Base-by-base conservation (phyloP, 2,797 vertebrate genomes). In the Melanotaenia nigrans region DNA sequence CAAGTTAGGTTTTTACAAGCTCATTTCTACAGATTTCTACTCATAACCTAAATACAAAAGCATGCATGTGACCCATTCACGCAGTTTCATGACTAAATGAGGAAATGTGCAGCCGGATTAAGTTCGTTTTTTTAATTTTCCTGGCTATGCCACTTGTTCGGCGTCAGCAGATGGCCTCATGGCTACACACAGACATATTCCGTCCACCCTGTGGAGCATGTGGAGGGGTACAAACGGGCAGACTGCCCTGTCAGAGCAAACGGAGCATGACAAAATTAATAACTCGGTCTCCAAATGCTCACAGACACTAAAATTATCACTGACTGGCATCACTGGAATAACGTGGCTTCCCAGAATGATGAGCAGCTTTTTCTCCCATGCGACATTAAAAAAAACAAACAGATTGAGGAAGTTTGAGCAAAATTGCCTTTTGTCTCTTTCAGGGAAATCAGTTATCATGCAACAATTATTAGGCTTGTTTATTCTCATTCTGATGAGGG, bases 161-260 rank as follows among this genome's bases (percentile, higher is more conserved):
- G 78, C 68, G 74, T 90, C 86, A 86, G 87, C 92, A 92, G 90
- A 93, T 93, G 91, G 90, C 65, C 75, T 59, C 79, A n/a, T 22
- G 85, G 90, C 83, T 71, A 76, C 81, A 77, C 30, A 80, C 75
- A 61, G 77, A 80, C 69, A 75, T 68, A 61, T 71, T 86, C 78
- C 54, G 16, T 61, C 53, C 82, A 78, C 70, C 75, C 82, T 68
- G 68, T 47, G 83, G 87, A 81, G 83, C 74, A 76, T 25, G 75
- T 73, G 82, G 66, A 65, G n/a, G 30, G 60, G 70, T 57, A 60
- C 64, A 68, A 78, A 61, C 40, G n/a, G 82, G 65, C 79, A 68
- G 60, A 18, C 53, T 75, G 76, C 49, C 81, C 60, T 45, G 40
- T 65, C 16, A 18, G 58, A 68, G 75, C 64, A 80, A 79, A 74